Evolutionary conservation across 2,888 invertebrate species (phyloP).

Genomic region (Lepidocyrtoides sp.): DNA sequence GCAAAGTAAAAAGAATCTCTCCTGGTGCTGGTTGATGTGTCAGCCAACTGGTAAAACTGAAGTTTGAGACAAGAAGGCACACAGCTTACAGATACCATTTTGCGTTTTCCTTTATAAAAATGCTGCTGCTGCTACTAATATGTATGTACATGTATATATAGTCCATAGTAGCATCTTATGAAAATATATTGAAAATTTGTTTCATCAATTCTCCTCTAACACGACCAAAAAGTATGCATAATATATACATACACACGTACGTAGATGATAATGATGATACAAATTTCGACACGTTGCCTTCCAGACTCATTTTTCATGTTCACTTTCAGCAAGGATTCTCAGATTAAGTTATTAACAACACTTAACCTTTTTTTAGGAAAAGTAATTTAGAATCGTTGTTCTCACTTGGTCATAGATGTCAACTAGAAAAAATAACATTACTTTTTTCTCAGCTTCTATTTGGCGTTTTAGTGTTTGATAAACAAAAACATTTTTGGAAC

Average conservation of each 20-base stretch:
- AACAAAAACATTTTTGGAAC: neutral
- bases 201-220: neutral
- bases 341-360: neutral
- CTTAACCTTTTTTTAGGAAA: constrained; percentile 40
- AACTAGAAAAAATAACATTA: neutral
- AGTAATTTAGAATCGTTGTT: constrained; percentile 49
- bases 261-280: no score
- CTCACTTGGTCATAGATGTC: constrained; percentile 52
- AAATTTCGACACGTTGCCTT: neutral
- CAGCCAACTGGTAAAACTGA: neutral
- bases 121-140: neutral
- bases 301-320: constrained; percentile 4
- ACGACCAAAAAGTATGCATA: no score
- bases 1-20: constrained; percentile 16
- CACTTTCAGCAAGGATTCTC: no score
- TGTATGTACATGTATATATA: neutral
- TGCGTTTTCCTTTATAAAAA: neutral
- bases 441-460: no score
- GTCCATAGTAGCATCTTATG: neutral
- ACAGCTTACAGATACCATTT: neutral
- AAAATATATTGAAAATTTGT: neutral
- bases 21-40: neutral
- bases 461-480: no score
- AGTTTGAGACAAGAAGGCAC: constrained; percentile 12
- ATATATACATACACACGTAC: no score